Conservation (phyloP, 2,888 invertebrate species). For the Linnaemya vulpina region DNA sequence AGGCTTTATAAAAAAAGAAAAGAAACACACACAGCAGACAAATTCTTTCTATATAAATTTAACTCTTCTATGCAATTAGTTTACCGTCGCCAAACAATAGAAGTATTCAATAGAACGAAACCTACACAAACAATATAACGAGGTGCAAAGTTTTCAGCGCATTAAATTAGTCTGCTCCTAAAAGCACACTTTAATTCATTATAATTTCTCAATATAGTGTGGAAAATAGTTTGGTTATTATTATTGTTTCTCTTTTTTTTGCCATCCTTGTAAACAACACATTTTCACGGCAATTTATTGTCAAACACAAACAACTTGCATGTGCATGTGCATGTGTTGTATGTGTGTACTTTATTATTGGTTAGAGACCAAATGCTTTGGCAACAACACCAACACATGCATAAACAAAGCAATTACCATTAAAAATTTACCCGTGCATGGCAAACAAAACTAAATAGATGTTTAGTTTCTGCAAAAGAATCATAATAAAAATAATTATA, state of each 20-base stretch:
- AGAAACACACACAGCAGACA: too few relatives aligned
- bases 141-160: slow-evolving; percentile 12
- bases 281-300: slow-evolving; percentile 42
- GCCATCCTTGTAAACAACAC: slow-evolving; percentile 5
- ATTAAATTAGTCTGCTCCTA: slow-evolving; percentile 3
- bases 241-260: not conserved
- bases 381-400: slow-evolving; percentile 48
- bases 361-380: slow-evolving; percentile 6
- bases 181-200: slow-evolving; percentile 34
- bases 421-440: slow-evolving; percentile 63
- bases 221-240: slow-evolving; percentile 12
- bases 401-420: slow-evolving; percentile 69
- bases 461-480: slow-evolving; percentile 43
- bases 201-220: slow-evolving; percentile 25
- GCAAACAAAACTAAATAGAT: slow-evolving; percentile 49
- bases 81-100: too few relatives aligned
- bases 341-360: slow-evolving; percentile 23
- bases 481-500: slow-evolving; percentile 32
- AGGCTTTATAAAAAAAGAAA: too few relatives aligned
- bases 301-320: slow-evolving; percentile 16
- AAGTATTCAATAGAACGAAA: too few relatives aligned
- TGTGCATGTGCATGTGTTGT: too few relatives aligned
- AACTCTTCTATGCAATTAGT: too few relatives aligned
- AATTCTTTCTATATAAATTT: too few relatives aligned
- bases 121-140: not conserved